Evolutionary conservation across 2,797 vertebrate species (phyloP).

Genomic region (Oceanodroma leucorhoa): DNA sequence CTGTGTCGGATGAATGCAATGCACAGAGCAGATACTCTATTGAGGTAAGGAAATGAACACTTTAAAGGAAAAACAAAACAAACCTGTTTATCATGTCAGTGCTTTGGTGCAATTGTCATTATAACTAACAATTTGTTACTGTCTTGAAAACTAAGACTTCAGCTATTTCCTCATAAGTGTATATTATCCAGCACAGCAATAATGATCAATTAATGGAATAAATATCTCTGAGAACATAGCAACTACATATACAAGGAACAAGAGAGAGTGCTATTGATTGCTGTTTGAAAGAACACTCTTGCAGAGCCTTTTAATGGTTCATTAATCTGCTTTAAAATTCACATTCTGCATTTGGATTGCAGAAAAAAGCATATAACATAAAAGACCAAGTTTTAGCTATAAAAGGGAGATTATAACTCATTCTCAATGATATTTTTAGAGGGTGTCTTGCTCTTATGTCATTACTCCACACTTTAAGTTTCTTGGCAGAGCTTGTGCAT

Average conservation of each 20-base stretch:
- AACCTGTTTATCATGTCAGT: constrained; percentile 17
- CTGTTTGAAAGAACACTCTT: constrained; percentile 60
- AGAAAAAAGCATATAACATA: constrained; percentile 40
- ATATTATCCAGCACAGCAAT: constrained; percentile 52
- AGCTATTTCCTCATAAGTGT: constrained; percentile 62
- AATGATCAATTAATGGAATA: constrained; percentile 74
- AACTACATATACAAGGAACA: constrained; percentile 35
- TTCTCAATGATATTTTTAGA: constrained; percentile 60
- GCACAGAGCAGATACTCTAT: constrained; percentile 76
- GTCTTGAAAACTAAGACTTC: constrained; percentile 57
- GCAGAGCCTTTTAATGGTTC: constrained; percentile 65
- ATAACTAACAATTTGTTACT: constrained; percentile 64
- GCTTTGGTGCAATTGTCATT: constrained; percentile 27
- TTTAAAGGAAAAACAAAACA: constrained; percentile 6
- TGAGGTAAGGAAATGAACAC: constrained; percentile 35
- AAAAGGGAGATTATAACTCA: constrained; percentile 64
- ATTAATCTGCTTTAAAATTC: constrained; percentile 75
- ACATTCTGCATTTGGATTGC: constrained; percentile 57
- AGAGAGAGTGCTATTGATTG: constrained; percentile 64
- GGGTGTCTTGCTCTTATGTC: constrained; percentile 43
- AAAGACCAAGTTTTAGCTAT: constrained; percentile 60
- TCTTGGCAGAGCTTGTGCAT: constrained; percentile 33
- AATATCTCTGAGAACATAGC: constrained; percentile 58
- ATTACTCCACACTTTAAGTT: constrained; percentile 1
- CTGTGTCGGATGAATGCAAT: constrained; percentile 79